phyloP scores from a whole-genome alignment of 2,888 invertebrate genomes.

The Brachyptera putata region DNA sequence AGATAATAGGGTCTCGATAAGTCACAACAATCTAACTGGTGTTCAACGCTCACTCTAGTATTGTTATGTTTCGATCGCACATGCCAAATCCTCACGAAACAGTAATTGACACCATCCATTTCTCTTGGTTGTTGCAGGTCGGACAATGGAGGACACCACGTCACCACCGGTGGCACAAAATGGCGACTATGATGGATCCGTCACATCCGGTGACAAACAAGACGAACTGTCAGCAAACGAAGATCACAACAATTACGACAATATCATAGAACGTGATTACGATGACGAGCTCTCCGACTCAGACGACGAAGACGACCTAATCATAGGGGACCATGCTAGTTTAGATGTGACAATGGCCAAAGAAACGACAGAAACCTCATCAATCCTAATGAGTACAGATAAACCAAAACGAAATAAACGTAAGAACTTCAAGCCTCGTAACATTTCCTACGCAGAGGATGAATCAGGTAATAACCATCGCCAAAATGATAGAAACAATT shows the following conservation, averaged over 20 bases:
- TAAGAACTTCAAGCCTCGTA: conserved; percentile 74
- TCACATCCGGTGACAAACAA: conserved; percentile 21
- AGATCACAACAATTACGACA: conserved; percentile 19
- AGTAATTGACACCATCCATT: neutral
- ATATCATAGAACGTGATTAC: conserved; percentile 18
- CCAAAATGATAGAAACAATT: conserved; percentile 35
- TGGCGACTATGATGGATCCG: conserved; percentile 20
- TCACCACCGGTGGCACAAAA: conserved; percentile 20
- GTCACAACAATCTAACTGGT: no score
- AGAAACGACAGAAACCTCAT: neutral
- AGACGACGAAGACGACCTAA: conserved; percentile 22
- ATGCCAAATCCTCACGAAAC: no score
- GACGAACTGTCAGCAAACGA: conserved; percentile 23
- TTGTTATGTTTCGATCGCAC: no score
- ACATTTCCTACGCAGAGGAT: conserved; percentile 50
- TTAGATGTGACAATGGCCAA: conserved; percentile 17
- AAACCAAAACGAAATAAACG: conserved; percentile 65
- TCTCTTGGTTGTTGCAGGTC: conserved; percentile 14
- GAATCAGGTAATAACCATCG: conserved; percentile 32
- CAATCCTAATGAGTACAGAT: neutral
- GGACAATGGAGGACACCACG: conserved; percentile 17
- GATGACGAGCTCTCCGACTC: conserved; percentile 23
- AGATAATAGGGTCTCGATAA: no score
- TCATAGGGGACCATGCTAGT: conserved; percentile 16
- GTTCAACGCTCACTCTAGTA: no score